Evolutionary conservation across 2,797 vertebrate species (phyloP).

Genomic region (Anabas testudineus): DNA sequence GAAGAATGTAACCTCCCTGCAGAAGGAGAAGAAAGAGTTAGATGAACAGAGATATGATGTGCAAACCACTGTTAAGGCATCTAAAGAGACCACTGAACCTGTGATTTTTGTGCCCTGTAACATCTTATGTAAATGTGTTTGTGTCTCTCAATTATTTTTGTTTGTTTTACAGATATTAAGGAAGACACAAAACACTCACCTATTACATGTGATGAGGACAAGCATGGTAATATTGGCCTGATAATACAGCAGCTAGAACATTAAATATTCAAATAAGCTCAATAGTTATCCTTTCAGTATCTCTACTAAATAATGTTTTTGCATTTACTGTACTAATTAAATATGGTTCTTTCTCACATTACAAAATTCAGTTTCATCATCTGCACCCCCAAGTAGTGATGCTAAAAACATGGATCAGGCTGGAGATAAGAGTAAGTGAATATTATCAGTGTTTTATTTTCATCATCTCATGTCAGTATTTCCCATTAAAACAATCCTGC

Average conservation of each 20-base stretch:
- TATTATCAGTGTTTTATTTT: not conserved
- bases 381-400: not conserved
- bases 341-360: not conserved
- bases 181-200: too few species aligned
- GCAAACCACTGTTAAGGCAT: not conserved
- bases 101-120: too few species aligned
- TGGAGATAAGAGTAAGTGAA: conserved; percentile 13
- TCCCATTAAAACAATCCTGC: too few species aligned
- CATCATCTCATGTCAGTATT: too few species aligned
- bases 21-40: not conserved
- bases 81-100: too few species aligned
- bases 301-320: conserved; percentile 4
- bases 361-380: not conserved
- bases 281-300: not conserved
- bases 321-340: not conserved
- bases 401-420: accelerated
- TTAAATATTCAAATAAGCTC: conserved; percentile 16
- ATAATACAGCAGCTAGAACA: conserved; percentile 23
- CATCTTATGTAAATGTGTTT: too few species aligned
- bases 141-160: too few species aligned
- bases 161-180: too few species aligned
- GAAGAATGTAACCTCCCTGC: not conserved
- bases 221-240: too few species aligned
- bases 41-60: not conserved
- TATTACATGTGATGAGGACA: not conserved